Conservation (phyloP, 1,140 invertebrate genomes). For the Aphidius gifuensis region DNA sequence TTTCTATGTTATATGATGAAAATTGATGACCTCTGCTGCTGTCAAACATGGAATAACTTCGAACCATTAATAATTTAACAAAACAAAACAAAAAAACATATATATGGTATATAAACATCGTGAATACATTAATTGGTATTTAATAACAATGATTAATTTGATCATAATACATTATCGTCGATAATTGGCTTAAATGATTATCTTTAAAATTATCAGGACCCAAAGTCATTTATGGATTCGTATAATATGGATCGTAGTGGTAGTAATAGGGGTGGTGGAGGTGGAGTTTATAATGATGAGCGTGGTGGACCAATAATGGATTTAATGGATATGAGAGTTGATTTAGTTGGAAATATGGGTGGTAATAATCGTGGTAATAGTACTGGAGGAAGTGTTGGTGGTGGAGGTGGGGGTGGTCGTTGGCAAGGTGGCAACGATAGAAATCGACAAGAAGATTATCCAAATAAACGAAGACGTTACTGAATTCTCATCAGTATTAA, state of each 20-base stretch:
- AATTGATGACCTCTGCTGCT: conserved; percentile 57
- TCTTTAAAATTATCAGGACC: conserved; percentile 41
- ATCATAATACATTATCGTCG: neutral
- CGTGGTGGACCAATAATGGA: conserved; percentile 54
- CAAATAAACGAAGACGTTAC: conserved; percentile 55
- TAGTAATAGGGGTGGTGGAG: conserved; percentile 41
- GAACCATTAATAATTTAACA: conserved; percentile 36
- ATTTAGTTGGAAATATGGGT: conserved; percentile 46
- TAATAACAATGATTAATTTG: conserved; percentile 15
- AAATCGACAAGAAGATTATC: conserved; percentile 54
- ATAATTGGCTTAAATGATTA: neutral
- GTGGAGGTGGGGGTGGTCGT: conserved; percentile 33
- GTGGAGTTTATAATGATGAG: conserved; percentile 53
- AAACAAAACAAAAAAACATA: conserved; percentile 18
- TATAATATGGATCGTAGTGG: conserved; percentile 52
- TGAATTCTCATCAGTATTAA: conserved; percentile 29
- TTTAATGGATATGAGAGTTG: conserved; percentile 55
- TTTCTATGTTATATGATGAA: conserved; percentile 58
- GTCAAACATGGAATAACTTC: conserved; percentile 53
- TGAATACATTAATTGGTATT: conserved; percentile 1
- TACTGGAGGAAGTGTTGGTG: conserved; percentile 29
- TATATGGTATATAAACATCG: neutral
- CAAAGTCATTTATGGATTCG: conserved; percentile 55
- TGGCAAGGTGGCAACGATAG: conserved; percentile 40
- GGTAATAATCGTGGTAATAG: conserved; percentile 25